Base-by-base conservation (phyloP, 1,140 invertebrate species). In the Agrypnia vestita region DNA sequence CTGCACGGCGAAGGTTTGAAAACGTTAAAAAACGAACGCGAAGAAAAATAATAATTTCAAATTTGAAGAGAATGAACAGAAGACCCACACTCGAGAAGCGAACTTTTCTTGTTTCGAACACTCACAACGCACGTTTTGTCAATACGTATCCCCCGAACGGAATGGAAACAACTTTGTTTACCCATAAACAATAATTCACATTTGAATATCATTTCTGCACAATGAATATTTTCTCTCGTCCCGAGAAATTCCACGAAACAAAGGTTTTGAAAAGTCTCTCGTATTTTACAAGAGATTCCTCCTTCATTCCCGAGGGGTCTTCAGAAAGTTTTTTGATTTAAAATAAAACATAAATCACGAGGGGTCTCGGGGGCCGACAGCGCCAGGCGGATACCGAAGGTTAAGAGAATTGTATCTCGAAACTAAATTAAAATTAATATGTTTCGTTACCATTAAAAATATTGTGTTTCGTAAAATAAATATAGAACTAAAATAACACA, bases 271-370 rank as follows among this genome's bases (percentile, higher is more conserved):
- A 62, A 74, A 74, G 71, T 56, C 53, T 56, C 53, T 74, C 71
- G 53, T 55, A 74, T 55, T 74, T 74, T 56, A 74, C 35, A 56
- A 74, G 71, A 74, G 51, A 74, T 74, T 74, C 71, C 15, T 74
- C 35, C 51, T 13, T 25, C 6, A 55, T 44, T 56, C 71, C 71
- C 71, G 51, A 56, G 71, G 49, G 71, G 11, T 19, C 46, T 43
- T 74, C 53, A 55, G 53, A 74, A 74, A 74, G 71, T 74, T 74
- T 74, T 55, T 74, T 74, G 71, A 74, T 74, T 74, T 74, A 74
- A 74, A 74, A 74, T 74, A 74, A 74, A 74, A 43, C 71, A 74
- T 74, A 74, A 74, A 74, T 74, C 71, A 74, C 21, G 53, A 74
- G 21, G 49, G 53, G 51, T 56, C 71, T 43, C 71, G 15, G n/a